phyloP scores from a whole-genome alignment of 1,140 invertebrate genomes.

The Wasmannia auropunctata region DNA sequence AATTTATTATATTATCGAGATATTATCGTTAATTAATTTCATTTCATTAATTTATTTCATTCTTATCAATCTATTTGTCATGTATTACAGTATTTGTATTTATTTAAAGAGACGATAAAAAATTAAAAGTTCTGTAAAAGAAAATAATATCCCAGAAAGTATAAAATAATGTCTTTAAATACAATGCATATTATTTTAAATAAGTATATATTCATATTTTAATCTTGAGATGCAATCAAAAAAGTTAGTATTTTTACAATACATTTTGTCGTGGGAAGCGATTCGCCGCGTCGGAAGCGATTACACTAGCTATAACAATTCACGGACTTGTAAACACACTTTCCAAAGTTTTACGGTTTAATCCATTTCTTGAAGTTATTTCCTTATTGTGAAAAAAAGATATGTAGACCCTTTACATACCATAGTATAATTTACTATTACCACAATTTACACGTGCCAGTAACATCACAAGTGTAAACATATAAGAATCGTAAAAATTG shows the following conservation, averaged over 20 bases:
- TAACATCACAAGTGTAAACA: background rate
- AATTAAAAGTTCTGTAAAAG: background rate
- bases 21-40: no score
- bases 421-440: conserved; percentile 27
- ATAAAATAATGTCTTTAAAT: background rate
- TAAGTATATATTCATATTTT: background rate
- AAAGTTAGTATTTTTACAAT: background rate
- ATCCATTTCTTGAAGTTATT: conserved; percentile 19
- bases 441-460: background rate
- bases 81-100: background rate
- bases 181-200: background rate
- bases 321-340: background rate
- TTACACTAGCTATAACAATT: background rate
- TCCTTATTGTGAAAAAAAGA: background rate
- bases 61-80: background rate
- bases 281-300: background rate
- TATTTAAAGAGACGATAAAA: background rate
- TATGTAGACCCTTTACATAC: background rate
- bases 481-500: background rate
- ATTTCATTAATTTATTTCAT: background rate
- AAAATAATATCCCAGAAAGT: background rate
- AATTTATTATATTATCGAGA: no score
- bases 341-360: background rate
- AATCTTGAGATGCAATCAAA: background rate
- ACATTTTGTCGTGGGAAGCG: no score